Conservation (phyloP, 1,140 invertebrate species). For the Diprion similis region DNA sequence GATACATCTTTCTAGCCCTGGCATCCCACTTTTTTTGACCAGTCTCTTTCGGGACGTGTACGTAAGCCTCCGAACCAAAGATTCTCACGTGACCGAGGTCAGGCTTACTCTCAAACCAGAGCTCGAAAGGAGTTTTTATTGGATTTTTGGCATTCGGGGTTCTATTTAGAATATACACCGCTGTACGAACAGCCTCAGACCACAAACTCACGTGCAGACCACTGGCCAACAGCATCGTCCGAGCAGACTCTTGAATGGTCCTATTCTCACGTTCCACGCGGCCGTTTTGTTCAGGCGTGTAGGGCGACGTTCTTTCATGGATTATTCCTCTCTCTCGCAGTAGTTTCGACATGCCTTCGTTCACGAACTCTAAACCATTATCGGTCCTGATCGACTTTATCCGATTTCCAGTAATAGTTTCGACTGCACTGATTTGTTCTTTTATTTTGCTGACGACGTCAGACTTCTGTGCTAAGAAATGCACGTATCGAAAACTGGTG, state of each 20-base stretch:
- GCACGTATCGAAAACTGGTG: conserved; percentile 12
- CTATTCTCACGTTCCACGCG: conserved; percentile 49
- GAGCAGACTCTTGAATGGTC: conserved; percentile 48
- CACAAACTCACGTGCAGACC: conserved; percentile 48
- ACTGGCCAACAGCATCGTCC: conserved; percentile 45
- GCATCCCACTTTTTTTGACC: conserved; percentile 21
- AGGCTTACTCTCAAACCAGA: conserved; percentile 25
- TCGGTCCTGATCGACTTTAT: conserved; percentile 32
- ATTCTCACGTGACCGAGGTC: conserved; percentile 21
- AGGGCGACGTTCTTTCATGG: conserved; percentile 34
- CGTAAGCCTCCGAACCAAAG: conserved; percentile 25
- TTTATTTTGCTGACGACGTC: conserved; percentile 7
- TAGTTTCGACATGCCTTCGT: background rate
- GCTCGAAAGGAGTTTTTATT: conserved; percentile 21
- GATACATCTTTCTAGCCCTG: conserved; percentile 17
- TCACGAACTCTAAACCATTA: conserved; percentile 21
- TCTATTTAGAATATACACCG: conserved; percentile 24
- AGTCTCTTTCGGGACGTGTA: conserved; percentile 20
- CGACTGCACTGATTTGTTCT: conserved; percentile 29
- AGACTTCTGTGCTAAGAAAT: conserved; percentile 10
- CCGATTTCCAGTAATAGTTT: conserved; percentile 37
- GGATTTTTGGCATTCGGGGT: conserved; percentile 8
- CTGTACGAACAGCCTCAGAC: conserved; percentile 54
- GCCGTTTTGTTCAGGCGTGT: conserved; percentile 53
- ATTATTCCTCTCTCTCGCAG: conserved; percentile 12